Conservation (phyloP, 2,113 vertebrate species). For the Apistogramma diplotaenia region DNA sequence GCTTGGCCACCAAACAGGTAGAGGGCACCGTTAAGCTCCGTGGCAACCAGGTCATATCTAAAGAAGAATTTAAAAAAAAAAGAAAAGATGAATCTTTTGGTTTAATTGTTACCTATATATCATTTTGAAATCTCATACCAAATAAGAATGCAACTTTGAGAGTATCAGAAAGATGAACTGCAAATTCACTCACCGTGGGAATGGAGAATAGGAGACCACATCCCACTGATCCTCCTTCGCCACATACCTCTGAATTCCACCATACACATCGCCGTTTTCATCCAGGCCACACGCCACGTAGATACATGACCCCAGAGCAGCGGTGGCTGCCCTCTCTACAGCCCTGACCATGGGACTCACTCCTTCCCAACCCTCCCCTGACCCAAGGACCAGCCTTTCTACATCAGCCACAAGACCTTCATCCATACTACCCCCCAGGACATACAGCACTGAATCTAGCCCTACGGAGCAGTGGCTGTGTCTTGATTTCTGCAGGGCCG, state of each 20-base stretch:
- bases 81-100: background rate
- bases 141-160: background rate
- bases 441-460: slow-evolving; percentile 76
- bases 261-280: slow-evolving; percentile 85
- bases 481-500: slow-evolving; percentile 81
- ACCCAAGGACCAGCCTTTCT: slow-evolving; percentile 76
- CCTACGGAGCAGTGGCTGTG: slow-evolving; percentile 84
- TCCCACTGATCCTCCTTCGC: slow-evolving; percentile 80
- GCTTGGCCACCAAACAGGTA: slow-evolving; percentile 86
- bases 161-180: background rate
- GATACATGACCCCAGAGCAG: slow-evolving; percentile 69
- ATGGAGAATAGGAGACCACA: slow-evolving; percentile 83
- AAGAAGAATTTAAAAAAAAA: background rate
- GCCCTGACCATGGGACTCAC: slow-evolving; percentile 79
- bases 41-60: slow-evolving; percentile 87
- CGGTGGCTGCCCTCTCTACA: slow-evolving; percentile 82
- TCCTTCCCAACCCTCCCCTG: slow-evolving; percentile 76
- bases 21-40: slow-evolving; percentile 83
- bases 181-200: slow-evolving; percentile 77
- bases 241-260: slow-evolving; percentile 83
- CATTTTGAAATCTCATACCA: background rate
- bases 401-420: slow-evolving; percentile 79
- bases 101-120: background rate
- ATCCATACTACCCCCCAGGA: slow-evolving; percentile 84
- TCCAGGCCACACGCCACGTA: slow-evolving; percentile 88